Evolutionary conservation across 1,140 invertebrate genomes (phyloP), one percentile per base, ranked within the genome.

Genomic region (Chymomyza costata): DNA sequence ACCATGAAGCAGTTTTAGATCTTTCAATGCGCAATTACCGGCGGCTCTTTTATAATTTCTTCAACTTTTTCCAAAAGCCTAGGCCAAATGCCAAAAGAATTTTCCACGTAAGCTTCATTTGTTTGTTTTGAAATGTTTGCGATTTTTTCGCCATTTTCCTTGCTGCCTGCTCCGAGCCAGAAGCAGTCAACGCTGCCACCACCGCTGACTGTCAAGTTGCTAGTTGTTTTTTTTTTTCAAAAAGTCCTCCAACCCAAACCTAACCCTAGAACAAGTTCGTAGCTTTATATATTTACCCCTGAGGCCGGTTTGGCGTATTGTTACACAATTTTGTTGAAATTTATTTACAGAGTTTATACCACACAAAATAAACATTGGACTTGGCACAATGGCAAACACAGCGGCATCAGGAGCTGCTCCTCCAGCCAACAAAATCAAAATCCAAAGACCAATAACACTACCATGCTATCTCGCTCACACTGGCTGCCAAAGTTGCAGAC

Each of bases 251-350:
- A 30, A 15, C 60, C 37, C 21, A 28, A n/a, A n/a, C n/a, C n/a
- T n/a, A n/a, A n/a, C n/a, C n/a, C n/a, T n/a, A n/a, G n/a, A n/a
- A n/a, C n/a, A n/a, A n/a, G n/a, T n/a, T n/a, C n/a, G n/a, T n/a
- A n/a, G n/a, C n/a, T n/a, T n/a, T n/a, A n/a, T n/a, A 54, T 51
- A 57, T 58, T 73, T 46, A 52, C 74, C 73, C 73, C 71, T 40
- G 74, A 80, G 73, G 74, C 73, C 73, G 50, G 67, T 74, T 73
- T 61, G 73, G 56, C 62, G 64, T 80, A 73, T 80, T 80, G 73
- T 80, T 80, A 80, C 55, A 80, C 73, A 80, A 80, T 80, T 80
- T 80, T 65, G 73, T 80, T 80, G 74, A 70, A 80, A 80, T 80
- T 73, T 80, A 80, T 80, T 80, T 80, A 80, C 73, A 57, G 73